Evolutionary conservation across 1,140 invertebrate species (phyloP).

Genomic region (Potamilus streckersoni): DNA sequence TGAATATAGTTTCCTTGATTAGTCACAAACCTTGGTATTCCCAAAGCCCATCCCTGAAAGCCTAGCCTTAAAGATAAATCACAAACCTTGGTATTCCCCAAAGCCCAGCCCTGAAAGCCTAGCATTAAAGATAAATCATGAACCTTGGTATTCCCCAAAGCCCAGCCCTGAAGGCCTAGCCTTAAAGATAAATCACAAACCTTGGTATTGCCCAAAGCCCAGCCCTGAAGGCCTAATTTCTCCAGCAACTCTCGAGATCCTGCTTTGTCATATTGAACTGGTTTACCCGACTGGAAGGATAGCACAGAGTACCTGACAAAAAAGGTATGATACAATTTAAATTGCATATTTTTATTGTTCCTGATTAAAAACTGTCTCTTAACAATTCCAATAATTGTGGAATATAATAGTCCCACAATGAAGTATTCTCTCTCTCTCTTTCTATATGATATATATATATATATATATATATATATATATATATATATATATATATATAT

Average conservation of each 20-base stretch:
- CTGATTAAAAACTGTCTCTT: neutral
- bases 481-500: too few species aligned
- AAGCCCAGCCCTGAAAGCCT: too few species aligned
- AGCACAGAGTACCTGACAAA: constrained; percentile 81
- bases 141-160: too few species aligned
- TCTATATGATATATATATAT: too few species aligned
- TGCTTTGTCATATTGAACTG: constrained; percentile 77
- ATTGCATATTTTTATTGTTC: neutral
- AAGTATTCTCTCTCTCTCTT: too few species aligned
- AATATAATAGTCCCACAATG: neutral
- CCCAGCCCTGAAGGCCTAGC: too few species aligned
- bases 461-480: too few species aligned
- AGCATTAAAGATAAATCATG: too few species aligned
- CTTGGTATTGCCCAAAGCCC: constrained; percentile 86
- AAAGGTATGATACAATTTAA: constrained; percentile 5
- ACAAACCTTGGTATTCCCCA: too few species aligned
- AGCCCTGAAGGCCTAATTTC: constrained; percentile 83
- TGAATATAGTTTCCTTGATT: too few species aligned
- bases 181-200: constrained; percentile 34
- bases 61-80: constrained; percentile 67
- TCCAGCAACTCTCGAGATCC: constrained; percentile 79
- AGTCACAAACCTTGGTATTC: too few species aligned
- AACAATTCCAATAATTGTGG: neutral
- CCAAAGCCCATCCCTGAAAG: constrained; percentile 74
- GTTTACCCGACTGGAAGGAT: constrained; percentile 80